Base-by-base conservation (phyloP, 2,797 vertebrate species). In the Enteromius viviparus region DNA sequence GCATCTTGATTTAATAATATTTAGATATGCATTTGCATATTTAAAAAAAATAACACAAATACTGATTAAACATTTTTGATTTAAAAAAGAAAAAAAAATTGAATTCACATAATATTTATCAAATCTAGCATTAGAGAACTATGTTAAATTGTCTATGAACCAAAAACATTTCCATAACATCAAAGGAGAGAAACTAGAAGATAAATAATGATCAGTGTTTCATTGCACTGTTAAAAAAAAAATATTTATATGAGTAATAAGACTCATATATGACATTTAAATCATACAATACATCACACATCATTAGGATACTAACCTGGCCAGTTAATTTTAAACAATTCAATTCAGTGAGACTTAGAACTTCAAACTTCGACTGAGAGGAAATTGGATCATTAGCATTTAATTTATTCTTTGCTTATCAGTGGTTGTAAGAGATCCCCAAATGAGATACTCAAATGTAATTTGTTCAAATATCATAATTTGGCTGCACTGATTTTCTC, bases 401-500 rank as follows among this genome's bases (percentile, higher is more conserved):
- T 45, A n/a, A 19, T 45, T 70, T 45, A 58, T 32, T 72, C 53
- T 49, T 72, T 62, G 40, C 40, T 72, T 64, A 62, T 71, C 58
- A 62, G 37, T 60, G 23, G 15, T 45, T 3, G 5, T 17, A 45
- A 74, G 19, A 81, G 4, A 42, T 21, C 19, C 21, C 55, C 23
- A 71, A 71, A 21, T 15, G 42, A 45, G 53, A 12, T 53, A 47
- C 77, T 79, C 34, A 40, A n/a, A 19, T 45, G 53, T 72, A 21
- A 23, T 65, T 81, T 53, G 21, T 51, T 66, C 2, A 42, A 75
- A 40, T 37, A 82, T 34, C 19, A 70, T 40, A 32, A 32, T 76
- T 82, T 68, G 34, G 19, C 51, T 65, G n/a, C 49, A 42, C 60
- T 53, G 9, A 60, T 45, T 71, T 80, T 55, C 17, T 79, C 9